Evolutionary conservation across 2,113 vertebrate genomes (phyloP).

Genomic region (Symphodus melops): DNA sequence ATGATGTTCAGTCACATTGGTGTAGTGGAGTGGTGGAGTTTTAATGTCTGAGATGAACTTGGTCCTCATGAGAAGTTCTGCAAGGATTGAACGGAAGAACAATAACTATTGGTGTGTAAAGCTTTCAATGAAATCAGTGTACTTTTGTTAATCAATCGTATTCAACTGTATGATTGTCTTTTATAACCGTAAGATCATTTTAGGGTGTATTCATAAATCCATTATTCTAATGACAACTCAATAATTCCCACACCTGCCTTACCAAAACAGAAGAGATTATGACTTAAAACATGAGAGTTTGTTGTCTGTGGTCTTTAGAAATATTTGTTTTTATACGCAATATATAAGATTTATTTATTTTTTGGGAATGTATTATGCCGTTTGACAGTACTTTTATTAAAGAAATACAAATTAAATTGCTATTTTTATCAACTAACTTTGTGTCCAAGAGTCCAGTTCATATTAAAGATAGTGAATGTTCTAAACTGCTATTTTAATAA

Average conservation of each 20-base stretch:
- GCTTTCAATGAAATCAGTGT: neutral
- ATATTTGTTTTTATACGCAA: conserved; percentile 56
- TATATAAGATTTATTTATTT: conserved; percentile 75
- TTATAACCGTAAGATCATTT: conserved; percentile 39
- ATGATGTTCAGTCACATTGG: conserved; percentile 14
- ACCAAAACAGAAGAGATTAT: conserved; percentile 13
- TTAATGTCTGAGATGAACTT: conserved; percentile 1
- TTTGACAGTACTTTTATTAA: conserved; percentile 60
- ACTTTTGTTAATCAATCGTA: conserved; percentile 36
- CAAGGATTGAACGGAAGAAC: conserved; percentile 13
- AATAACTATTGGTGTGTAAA: conserved; percentile 18
- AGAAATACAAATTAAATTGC: conserved; percentile 64
- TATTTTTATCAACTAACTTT: conserved; percentile 68
- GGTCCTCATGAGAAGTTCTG: conserved; percentile 3
- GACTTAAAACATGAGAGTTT: conserved; percentile 28
- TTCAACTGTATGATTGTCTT: conserved; percentile 35
- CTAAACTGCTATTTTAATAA: neutral
- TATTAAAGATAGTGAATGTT: neutral
- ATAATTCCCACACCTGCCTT: conserved; percentile 23
- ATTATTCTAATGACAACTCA: conserved; percentile 32
- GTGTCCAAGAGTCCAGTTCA: conserved; percentile 18
- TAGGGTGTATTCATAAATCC: conserved; percentile 27
- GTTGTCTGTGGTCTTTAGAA: conserved; percentile 35
- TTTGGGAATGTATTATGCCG: conserved; percentile 59
- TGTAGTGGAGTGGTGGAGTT: too few relatives aligned